A percentile compares a stretch with the other conserved stretches of the same genome.
These are phyloP conservation scores for Amblyopsis hoosieri DNA, from an alignment of 2,797 vertebrate genomes.

Conservation along the genomic window DNA sequence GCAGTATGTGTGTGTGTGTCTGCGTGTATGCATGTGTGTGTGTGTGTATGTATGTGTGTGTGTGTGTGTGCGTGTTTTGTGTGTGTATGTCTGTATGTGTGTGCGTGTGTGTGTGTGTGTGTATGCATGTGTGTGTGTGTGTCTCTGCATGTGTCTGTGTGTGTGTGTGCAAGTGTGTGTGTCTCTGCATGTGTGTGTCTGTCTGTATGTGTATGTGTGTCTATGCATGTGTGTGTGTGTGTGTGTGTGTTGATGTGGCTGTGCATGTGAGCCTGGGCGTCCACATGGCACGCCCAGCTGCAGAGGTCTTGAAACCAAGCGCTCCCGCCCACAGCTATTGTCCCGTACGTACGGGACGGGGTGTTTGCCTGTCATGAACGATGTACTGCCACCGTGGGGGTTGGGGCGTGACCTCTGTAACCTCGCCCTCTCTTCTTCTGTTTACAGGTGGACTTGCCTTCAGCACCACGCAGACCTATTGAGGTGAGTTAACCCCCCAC, in stretches of 20 bases:
- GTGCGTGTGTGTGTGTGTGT: too few relatives aligned
- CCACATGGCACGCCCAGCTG: constrained; percentile 9
- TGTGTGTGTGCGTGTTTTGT: too few relatives aligned
- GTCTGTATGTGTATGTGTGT: too few relatives aligned
- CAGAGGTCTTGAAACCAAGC: constrained; percentile 26
- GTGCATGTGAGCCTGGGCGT: neutral
- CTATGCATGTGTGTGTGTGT: neutral
- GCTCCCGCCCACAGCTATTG: neutral
- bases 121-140: neutral
- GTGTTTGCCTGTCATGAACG: constrained; percentile 16
- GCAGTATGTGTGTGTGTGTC: too few relatives aligned
- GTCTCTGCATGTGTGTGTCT: neutral
- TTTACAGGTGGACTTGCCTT: constrained; percentile 77
- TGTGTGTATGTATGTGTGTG: neutral
- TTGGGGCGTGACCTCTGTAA: constrained; percentile 20
- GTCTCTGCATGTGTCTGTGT: constrained; percentile 2
- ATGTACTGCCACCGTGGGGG: neutral
- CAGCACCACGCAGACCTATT: constrained; percentile 65
- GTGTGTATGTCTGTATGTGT: neutral
- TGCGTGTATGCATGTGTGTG: neutral
- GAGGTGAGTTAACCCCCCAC: constrained; percentile 71
- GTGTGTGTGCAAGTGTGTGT: neutral
- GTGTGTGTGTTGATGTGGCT: neutral
- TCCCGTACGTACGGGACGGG: constrained; percentile 2
- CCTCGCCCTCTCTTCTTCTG: constrained; percentile 35